Base-by-base conservation (phyloP, 2,888 invertebrate species). In the Lucinisca nassula region DNA sequence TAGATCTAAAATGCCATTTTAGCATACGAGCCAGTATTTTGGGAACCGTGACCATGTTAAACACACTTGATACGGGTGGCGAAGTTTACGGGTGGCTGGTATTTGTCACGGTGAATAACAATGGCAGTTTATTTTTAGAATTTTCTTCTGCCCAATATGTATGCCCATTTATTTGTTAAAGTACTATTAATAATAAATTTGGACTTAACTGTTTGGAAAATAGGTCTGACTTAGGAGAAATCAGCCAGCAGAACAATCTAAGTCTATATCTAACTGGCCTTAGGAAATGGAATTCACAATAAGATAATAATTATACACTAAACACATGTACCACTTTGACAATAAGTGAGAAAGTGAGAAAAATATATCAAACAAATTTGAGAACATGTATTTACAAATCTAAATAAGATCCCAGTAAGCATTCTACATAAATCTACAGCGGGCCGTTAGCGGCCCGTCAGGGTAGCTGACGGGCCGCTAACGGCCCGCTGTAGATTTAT, bases 261-360 rank as follows among this genome's bases (percentile, higher is more conserved):
- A 45, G 45, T 45, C 30, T 61, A 27, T 6, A 61, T 61, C 61
- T 61, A 17, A 61, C 27, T 61, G 6, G 61, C 61, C 61, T 21
- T 10, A 61, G 61, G 61, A 61, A 61, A 61, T 61, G 61, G 61
- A 61, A 61, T 61, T 61, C 27, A 61, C 61, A 61, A 45, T 45
- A 12, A 61, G 27, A 61, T 6, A 6, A 55, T 55, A 55, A 55
- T 61, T 10, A 61, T 24, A 61, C 30, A 61, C 61, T 61, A 61
- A 61, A 61, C 61, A 61, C 61, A 61, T 61, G 61, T 61, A 30
- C 27, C 17, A 61, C 21, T 61, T 61, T 61, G 61, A 61, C 61
- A 61, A 21, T 1, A 45, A 8, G 61, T 61, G 30, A 61, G 14
- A 61, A 24, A 61, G 21, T 51, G 6, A 51, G n/a, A n/a, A n/a